Conservation (phyloP, 2,113 vertebrate genomes). For the Cyanoramphus novaezelandiae region DNA sequence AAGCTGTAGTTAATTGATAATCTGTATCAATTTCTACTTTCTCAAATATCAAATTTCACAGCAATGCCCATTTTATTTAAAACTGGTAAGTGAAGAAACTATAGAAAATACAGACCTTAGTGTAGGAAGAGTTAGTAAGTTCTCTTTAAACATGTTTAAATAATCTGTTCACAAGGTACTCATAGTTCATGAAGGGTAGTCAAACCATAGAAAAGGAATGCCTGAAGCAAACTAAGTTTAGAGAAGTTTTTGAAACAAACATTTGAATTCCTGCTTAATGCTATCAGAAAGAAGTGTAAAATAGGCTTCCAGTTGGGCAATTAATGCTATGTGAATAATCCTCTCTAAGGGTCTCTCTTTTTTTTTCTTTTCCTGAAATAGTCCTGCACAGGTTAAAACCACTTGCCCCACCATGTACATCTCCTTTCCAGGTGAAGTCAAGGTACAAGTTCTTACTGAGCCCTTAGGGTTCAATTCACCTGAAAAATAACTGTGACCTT, state of each 20-base stretch:
- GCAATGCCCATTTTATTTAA: neutral
- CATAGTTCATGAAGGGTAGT: neutral
- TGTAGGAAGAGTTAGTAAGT: neutral
- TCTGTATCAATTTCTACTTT: neutral
- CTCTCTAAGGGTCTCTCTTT: neutral
- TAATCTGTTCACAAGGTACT: neutral
- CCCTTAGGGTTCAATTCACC: constrained; percentile 1
- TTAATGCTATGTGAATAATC: constrained; percentile 26
- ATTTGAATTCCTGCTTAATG: neutral
- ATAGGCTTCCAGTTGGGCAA: neutral
- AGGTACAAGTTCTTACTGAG: constrained; percentile 17
- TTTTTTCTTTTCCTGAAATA: neutral
- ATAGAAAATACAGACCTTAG: neutral
- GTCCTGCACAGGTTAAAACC: neutral
- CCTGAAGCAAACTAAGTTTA: neutral
- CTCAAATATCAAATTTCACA: neutral
- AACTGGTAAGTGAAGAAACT: neutral
- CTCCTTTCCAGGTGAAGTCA: neutral
- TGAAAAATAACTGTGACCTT: constrained; percentile 16
- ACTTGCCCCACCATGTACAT: neutral
- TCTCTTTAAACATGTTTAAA: neutral
- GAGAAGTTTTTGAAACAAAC: neutral
- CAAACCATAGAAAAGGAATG: neutral
- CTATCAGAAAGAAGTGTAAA: neutral
- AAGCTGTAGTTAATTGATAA: neutral